Evolutionary conservation across 2,888 invertebrate genomes (phyloP).

Genomic region (Tetragonisca angustula): DNA sequence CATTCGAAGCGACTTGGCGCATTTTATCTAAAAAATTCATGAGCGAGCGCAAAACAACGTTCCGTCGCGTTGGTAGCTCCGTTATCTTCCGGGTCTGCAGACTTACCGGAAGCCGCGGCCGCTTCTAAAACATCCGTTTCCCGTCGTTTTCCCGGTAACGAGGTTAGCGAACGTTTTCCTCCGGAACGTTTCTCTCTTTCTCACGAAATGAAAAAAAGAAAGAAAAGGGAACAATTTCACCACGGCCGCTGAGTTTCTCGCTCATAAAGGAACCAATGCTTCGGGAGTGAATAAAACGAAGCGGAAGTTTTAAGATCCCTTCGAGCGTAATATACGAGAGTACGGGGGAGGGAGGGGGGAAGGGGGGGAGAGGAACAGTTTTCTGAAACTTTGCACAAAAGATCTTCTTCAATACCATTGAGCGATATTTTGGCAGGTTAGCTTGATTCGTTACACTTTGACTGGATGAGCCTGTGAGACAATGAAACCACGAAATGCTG

Average conservation of each 20-base stretch:
- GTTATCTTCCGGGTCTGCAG: conserved; percentile 5
- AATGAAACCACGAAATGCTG: neutral
- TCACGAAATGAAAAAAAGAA: neutral
- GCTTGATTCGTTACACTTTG: neutral
- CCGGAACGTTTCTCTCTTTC: neutral
- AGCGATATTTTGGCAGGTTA: neutral
- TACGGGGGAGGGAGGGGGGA: no score
- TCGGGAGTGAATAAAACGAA: neutral
- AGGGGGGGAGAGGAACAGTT: no score
- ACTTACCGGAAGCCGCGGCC: neutral
- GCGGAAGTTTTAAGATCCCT: neutral
- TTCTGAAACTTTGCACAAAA: neutral
- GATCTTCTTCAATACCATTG: neutral
- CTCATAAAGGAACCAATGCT: neutral
- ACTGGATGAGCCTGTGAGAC: neutral
- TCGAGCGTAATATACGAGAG: neutral
- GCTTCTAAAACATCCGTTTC: neutral
- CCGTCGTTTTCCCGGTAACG: neutral
- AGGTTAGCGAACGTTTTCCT: conserved; percentile 17
- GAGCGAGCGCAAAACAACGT: neutral
- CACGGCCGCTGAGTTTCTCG: neutral
- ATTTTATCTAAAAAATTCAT: neutral
- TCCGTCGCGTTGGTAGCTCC: neutral
- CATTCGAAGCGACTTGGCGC: no score
- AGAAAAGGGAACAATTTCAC: neutral